Conservation (phyloP, 2,113 vertebrate species). For the Cacatua alba region DNA sequence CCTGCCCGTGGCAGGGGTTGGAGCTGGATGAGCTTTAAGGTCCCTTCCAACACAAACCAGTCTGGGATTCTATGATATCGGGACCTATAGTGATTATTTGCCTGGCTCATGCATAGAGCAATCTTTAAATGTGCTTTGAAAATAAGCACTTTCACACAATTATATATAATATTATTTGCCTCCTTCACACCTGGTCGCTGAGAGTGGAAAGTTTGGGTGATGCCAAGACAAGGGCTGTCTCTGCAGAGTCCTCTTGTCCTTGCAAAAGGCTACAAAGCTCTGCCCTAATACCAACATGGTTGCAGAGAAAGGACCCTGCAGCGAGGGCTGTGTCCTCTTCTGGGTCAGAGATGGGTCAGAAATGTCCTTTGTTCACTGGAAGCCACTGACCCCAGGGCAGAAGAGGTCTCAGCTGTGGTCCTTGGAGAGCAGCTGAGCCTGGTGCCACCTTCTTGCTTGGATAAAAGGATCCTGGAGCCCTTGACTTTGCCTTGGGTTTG, state of each 20-base stretch:
- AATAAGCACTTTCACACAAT: neutral
- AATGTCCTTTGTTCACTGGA: neutral
- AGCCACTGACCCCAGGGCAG: fast-evolving
- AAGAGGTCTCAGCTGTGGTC: neutral
- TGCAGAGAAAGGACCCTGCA: neutral
- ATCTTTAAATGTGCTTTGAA: neutral
- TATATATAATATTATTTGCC: neutral
- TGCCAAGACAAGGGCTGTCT: neutral
- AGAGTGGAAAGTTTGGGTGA: neutral
- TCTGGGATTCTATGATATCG: neutral
- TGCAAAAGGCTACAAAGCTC: neutral
- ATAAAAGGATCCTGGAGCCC: neutral
- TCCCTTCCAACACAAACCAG: neutral
- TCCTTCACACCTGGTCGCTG: neutral
- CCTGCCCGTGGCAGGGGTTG: neutral
- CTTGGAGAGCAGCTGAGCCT: neutral
- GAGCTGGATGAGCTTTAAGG: fast-evolving
- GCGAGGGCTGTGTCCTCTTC: neutral
- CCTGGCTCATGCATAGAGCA: neutral
- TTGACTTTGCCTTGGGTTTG: neutral
- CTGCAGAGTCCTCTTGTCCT: neutral
- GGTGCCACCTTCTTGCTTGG: neutral
- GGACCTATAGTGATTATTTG: neutral
- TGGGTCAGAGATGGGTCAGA: neutral
- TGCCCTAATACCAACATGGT: neutral